These are phyloP conservation scores for Pocillopora meandrina DNA, from an alignment of 92 coral and sea anemone species.

Conservation along the genomic window DNA sequence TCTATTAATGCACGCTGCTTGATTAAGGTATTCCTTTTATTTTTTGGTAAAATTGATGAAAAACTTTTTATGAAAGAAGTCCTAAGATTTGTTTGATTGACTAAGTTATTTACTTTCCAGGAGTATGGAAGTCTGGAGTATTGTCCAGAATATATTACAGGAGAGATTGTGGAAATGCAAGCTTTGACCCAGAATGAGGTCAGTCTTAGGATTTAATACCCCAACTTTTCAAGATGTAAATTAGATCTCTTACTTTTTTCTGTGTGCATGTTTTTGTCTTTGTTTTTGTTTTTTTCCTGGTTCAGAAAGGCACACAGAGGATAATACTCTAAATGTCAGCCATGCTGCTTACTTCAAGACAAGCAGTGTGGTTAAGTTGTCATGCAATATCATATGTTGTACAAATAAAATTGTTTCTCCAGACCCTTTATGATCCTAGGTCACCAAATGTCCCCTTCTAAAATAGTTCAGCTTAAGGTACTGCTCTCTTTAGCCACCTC, in stretches of 20 bases:
- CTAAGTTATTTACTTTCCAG: constrained; percentile 44
- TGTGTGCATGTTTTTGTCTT: not conserved
- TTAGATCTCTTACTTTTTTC: not conserved
- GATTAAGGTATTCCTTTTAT: constrained; percentile 62
- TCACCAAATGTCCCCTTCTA: too few species aligned
- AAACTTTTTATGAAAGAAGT: too few species aligned
- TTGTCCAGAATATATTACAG: constrained; percentile 80
- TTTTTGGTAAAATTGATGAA: not conserved
- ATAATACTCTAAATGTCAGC: too few species aligned
- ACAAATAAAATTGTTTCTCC: too few species aligned
- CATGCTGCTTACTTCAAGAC: too few species aligned
- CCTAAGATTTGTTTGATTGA: not conserved
- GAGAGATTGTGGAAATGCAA: constrained; percentile 80
- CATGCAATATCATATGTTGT: too few species aligned
- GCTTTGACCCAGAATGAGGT: constrained; percentile 91
- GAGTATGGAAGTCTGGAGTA: constrained; percentile 94
- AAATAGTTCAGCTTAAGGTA: too few species aligned
- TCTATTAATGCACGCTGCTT: constrained; percentile 93
- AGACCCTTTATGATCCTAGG: too few species aligned
- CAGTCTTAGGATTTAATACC: not conserved
- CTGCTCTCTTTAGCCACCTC: too few species aligned
- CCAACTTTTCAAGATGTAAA: not conserved
- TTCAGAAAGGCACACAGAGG: too few species aligned
- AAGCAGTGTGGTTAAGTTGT: too few species aligned
- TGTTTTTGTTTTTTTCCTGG: too few species aligned